These are phyloP conservation scores for Polydrusus cervinus DNA, from an alignment of 2,888 invertebrate species.

Conservation along the genomic window DNA sequence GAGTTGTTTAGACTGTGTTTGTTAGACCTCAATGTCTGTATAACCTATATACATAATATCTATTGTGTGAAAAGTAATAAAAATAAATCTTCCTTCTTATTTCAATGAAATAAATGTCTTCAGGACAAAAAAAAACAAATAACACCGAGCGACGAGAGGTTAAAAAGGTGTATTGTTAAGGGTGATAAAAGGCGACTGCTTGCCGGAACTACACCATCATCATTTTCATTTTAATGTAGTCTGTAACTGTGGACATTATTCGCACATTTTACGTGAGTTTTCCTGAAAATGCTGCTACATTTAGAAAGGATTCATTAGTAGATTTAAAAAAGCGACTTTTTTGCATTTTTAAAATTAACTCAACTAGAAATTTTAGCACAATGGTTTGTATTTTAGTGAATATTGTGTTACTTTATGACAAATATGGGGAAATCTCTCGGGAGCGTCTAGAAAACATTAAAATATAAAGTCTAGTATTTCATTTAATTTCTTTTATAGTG, in stretches of 20 bases:
- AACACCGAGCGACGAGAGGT: constrained; percentile 33
- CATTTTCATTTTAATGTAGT: constrained; percentile 36
- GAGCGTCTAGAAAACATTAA: no score
- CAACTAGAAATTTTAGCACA: no score
- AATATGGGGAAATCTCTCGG: no score
- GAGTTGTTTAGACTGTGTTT: no score
- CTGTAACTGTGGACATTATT: constrained; percentile 27
- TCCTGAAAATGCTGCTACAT: constrained; percentile 1
- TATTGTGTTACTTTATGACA: no score
- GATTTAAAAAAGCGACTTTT: neutral
- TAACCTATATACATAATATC: neutral
- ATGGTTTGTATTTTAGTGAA: no score
- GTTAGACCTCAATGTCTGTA: neutral
- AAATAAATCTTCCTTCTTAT: constrained; percentile 3
- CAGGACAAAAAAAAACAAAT: constrained; percentile 29
- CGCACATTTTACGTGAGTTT: constrained; percentile 26
- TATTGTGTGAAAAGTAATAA: neutral
- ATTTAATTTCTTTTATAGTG: no score
- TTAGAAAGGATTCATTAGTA: constrained; percentile 13
- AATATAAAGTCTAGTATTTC: no score
- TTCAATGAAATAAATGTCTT: constrained; percentile 27
- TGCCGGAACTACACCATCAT: constrained; percentile 33
- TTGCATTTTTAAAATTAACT: neutral
- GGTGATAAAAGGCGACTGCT: constrained; percentile 37
- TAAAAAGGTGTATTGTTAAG: constrained; percentile 41